These are phyloP conservation scores for Tetramorium simillimum DNA, from an alignment of 1,140 invertebrate genomes.

Conservation along the genomic window DNA sequence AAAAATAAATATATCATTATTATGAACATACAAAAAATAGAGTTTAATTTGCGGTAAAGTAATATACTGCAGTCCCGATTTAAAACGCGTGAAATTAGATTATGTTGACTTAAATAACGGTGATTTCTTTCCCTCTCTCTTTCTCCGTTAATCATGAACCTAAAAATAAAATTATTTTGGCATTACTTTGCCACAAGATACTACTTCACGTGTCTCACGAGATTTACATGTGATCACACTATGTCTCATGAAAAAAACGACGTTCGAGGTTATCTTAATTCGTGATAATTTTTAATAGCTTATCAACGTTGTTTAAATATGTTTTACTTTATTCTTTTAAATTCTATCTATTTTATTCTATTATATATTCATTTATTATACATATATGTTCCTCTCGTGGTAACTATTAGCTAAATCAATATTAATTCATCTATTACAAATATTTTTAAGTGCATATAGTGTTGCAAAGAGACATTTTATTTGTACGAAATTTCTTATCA, in stretches of 20 bases:
- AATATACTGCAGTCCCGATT: background rate
- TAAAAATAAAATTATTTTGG: conserved; percentile 36
- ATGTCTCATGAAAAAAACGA: background rate
- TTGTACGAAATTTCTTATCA: background rate
- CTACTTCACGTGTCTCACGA: background rate
- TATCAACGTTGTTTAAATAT: background rate
- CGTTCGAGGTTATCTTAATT: background rate
- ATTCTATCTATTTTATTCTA: background rate
- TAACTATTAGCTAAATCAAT: background rate
- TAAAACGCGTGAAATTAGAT: background rate
- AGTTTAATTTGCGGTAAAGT: background rate
- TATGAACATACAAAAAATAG: background rate
- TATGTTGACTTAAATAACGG: conserved; percentile 10
- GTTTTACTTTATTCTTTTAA: background rate
- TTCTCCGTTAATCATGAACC: background rate
- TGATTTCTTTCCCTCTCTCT: background rate
- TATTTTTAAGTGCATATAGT: background rate
- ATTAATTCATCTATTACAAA: background rate
- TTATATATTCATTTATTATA: background rate
- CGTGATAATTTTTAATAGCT: background rate
- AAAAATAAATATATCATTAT: background rate
- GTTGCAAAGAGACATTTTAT: background rate
- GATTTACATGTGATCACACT: background rate
- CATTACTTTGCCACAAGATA: background rate
- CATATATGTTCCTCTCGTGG: background rate